phyloP scores from a whole-genome alignment of 2,797 vertebrate species.

The Hydrocynus forskahlii region DNA sequence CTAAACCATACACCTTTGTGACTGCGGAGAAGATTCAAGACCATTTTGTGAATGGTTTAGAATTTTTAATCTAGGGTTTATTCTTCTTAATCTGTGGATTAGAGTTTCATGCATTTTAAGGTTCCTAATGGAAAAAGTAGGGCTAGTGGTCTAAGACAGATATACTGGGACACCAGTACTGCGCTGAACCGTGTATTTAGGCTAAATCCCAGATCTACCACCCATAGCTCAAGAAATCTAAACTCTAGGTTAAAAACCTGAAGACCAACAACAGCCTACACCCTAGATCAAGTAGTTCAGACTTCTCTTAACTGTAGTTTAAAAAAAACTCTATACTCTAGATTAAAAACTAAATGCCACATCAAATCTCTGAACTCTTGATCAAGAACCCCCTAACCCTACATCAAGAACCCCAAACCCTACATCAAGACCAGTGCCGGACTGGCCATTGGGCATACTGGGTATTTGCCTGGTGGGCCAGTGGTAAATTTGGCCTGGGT shows the following conservation, averaged over 20 bases:
- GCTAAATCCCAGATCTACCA: too few species aligned
- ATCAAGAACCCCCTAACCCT: background rate
- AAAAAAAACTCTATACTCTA: background rate
- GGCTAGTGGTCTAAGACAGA: too few species aligned
- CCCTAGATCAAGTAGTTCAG: background rate
- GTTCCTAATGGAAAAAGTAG: background rate
- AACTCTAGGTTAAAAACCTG: background rate
- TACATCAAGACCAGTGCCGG: background rate
- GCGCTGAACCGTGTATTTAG: too few species aligned
- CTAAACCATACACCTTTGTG: too few species aligned
- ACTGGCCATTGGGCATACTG: too few species aligned
- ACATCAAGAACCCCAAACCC: background rate
- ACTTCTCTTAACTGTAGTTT: too few species aligned
- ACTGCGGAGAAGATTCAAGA: too few species aligned
- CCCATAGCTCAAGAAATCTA: background rate
- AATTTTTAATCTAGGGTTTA: background rate
- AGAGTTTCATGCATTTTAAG: background rate
- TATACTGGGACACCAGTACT: too few species aligned
- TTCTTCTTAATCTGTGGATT: background rate
- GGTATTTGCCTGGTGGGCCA: too few species aligned
- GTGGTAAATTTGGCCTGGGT: too few species aligned
- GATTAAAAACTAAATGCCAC: background rate
- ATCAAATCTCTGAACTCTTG: background rate
- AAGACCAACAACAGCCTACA: background rate
- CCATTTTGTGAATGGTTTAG: too few species aligned